A percentile compares a stretch with the other conserved stretches of the same genome.
Conservation (phyloP, 2,113 vertebrate genomes). For the Stictonetta naevosa region DNA sequence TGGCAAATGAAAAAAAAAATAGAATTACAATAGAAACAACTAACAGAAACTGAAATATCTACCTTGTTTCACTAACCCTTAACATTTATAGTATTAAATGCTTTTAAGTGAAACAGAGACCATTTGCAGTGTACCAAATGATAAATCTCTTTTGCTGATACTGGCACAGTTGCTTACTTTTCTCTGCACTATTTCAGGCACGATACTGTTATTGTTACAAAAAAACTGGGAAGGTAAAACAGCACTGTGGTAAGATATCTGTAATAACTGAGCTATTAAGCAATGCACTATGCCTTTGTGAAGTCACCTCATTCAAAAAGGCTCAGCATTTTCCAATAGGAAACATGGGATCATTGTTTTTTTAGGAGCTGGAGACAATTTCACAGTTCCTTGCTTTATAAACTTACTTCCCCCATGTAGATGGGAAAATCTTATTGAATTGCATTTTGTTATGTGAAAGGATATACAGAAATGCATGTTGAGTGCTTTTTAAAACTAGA, state of each 20-base stretch:
- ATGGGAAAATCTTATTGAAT: neutral
- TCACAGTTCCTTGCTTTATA: neutral
- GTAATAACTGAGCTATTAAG: neutral
- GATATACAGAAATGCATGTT: neutral
- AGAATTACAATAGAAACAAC: neutral
- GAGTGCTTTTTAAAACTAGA: neutral
- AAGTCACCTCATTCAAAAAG: neutral
- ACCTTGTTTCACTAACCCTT: neutral
- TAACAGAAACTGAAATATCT: neutral
- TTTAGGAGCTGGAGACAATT: neutral
- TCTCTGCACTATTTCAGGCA: neutral
- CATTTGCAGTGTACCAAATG: neutral
- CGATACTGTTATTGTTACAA: neutral
- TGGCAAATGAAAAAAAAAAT: neutral
- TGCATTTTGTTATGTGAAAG: neutral
- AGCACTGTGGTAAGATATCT: neutral
- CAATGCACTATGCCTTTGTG: neutral
- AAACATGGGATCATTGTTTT: neutral
- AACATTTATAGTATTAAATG: neutral
- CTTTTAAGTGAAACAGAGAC: slow-evolving; percentile 6
- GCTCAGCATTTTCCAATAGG: neutral
- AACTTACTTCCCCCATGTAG: neutral
- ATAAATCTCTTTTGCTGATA: neutral
- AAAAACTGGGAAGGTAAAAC: neutral
- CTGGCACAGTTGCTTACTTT: neutral